A percentile compares a stretch with the other conserved stretches of the same genome.
Conservation (phyloP, 2,797 vertebrate species). For the Scolopax rusticola region DNA sequence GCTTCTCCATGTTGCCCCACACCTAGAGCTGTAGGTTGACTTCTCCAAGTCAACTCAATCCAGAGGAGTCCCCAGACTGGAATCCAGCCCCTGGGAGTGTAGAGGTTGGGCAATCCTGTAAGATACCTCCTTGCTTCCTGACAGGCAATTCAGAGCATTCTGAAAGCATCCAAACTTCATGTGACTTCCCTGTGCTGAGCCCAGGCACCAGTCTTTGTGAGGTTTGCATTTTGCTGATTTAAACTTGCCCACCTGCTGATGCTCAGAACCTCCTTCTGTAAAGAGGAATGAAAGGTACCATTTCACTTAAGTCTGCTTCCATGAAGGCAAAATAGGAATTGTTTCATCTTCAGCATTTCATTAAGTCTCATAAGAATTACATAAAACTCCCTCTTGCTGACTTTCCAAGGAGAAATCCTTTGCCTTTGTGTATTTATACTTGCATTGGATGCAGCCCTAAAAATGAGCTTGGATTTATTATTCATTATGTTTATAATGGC, state of each 20-base stretch:
- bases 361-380: conserved; percentile 67
- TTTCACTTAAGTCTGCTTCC: conserved; percentile 64
- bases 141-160: background rate
- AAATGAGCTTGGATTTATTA: conserved; percentile 75
- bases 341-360: conserved; percentile 71
- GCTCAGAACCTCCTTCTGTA: conserved; percentile 50
- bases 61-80: background rate
- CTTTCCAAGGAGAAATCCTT: conserved; percentile 64
- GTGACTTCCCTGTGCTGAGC: background rate
- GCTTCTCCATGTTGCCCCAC: background rate
- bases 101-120: background rate
- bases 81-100: background rate
- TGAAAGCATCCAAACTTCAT: background rate
- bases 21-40: background rate
- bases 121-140: background rate
- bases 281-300: conserved; percentile 56
- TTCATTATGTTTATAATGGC: conserved; percentile 75
- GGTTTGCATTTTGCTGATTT: conserved; percentile 41
- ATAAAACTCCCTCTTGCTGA: conserved; percentile 34
- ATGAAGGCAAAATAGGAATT: conserved; percentile 64
- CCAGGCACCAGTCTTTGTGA: background rate
- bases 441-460: conserved; percentile 59
- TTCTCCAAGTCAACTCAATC: fast-evolving
- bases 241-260: conserved; percentile 67
- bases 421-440: conserved; percentile 65